Conservation (phyloP, 2,113 vertebrate genomes). For the Cochlearius cochlearius region DNA sequence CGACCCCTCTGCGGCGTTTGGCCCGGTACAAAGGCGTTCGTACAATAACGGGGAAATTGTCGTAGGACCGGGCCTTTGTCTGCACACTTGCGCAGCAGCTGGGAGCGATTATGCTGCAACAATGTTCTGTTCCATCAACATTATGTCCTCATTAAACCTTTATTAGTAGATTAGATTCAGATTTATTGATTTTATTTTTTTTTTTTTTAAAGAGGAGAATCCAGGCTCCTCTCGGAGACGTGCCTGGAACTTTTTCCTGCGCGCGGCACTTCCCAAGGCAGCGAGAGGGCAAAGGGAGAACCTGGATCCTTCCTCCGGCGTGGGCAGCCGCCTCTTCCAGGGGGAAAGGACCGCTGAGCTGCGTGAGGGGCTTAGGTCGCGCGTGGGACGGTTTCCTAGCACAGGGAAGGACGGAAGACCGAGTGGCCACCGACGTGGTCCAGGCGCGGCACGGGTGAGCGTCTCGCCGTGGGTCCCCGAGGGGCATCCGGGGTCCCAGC, state of each 20-base stretch:
- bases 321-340: neutral
- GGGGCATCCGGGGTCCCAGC: fast-evolving
- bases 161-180: slow-evolving; percentile 83
- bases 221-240: slow-evolving; percentile 11
- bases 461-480: neutral
- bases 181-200: slow-evolving; percentile 74
- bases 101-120: slow-evolving; percentile 67
- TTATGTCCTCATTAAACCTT: slow-evolving; percentile 82
- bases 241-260: neutral
- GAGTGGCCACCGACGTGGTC: fast-evolving
- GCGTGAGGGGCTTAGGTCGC: neutral
- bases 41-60: neutral
- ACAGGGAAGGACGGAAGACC: neutral
- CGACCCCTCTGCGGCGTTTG: neutral
- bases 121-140: slow-evolving; percentile 73
- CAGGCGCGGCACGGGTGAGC: neutral
- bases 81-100: slow-evolving; percentile 46
- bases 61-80: slow-evolving; percentile 41
- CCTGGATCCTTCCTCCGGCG: neutral
- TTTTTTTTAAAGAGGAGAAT: slow-evolving; percentile 35
- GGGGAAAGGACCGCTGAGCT: neutral
- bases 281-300: neutral
- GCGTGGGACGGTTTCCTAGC: neutral
- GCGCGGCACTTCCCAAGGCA: neutral
- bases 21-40: neutral